These are phyloP conservation scores for Solea senegalensis DNA, from an alignment of 2,113 vertebrate genomes.

Conservation along the genomic window DNA sequence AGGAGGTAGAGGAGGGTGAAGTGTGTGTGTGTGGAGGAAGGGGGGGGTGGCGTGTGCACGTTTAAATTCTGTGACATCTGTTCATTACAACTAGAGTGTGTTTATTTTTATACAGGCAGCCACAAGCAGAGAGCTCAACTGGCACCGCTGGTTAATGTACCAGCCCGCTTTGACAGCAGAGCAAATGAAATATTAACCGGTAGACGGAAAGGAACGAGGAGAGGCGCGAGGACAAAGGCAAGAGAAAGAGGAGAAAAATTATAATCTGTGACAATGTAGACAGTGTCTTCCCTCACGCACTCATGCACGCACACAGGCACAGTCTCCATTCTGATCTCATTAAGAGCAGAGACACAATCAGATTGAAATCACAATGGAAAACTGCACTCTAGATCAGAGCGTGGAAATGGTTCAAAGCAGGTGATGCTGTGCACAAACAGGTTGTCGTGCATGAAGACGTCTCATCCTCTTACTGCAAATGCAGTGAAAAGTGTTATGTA, in stretches of 20 bases:
- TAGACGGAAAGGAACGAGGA: slow-evolving; percentile 55
- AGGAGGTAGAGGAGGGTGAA: slow-evolving; percentile 45
- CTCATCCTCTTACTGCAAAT: slow-evolving; percentile 6
- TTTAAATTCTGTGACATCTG: slow-evolving; percentile 84
- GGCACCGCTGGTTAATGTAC: slow-evolving; percentile 83
- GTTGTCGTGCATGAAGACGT: slow-evolving; percentile 5
- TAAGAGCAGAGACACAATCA: slow-evolving; percentile 22
- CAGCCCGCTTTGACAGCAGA: slow-evolving; percentile 67
- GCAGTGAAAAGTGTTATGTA: not conserved
- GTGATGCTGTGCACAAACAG: slow-evolving; percentile 15
- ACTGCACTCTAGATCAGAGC: not conserved
- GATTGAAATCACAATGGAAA: not conserved
- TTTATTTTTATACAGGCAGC: slow-evolving; percentile 85
- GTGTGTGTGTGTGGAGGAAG: slow-evolving; percentile 11
- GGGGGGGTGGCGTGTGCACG: slow-evolving; percentile 45
- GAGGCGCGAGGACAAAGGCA: slow-evolving; percentile 54
- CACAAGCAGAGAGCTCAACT: slow-evolving; percentile 81
- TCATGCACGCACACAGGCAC: not conserved
- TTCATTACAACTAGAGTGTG: slow-evolving; percentile 85
- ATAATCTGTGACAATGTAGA: slow-evolving; percentile 69
- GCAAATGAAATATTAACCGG: slow-evolving; percentile 81
- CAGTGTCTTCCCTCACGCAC: slow-evolving; percentile 33
- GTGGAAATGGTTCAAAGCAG: slow-evolving; percentile 1
- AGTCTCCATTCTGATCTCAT: slow-evolving; percentile 35
- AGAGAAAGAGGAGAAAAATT: slow-evolving; percentile 41